Conservation (phyloP, 2,797 vertebrate genomes). For the Carcharodon carcharias region DNA sequence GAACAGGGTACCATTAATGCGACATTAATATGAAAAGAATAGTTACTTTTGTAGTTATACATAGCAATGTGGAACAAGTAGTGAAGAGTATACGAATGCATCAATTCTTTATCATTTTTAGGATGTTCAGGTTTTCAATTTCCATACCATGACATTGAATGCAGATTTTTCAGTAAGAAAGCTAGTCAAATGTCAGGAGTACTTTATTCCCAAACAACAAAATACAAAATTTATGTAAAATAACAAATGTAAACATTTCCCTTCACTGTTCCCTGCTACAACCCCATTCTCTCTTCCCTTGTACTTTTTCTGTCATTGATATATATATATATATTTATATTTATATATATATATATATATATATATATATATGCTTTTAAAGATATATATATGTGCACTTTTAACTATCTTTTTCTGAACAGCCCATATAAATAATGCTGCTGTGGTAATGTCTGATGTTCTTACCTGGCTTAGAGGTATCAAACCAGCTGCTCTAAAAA, state of each 20-base stretch:
- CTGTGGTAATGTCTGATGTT: not conserved
- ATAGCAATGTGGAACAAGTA: too few species aligned
- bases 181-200: not conserved
- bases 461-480: not conserved
- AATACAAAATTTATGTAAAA: not conserved
- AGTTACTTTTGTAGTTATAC: too few species aligned
- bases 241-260: not conserved
- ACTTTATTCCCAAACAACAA: not conserved
- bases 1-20: too few species aligned
- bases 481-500: not conserved
- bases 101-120: too few species aligned
- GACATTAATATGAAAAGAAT: too few species aligned
- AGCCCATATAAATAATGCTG: not conserved
- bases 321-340: not conserved
- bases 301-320: not conserved
- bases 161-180: not conserved
- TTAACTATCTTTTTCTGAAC: not conserved
- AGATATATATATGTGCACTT: not conserved
- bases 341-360: too few species aligned
- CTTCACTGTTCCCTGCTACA: not conserved
- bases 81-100: too few species aligned
- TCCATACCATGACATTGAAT: not conserved
- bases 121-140: not conserved
- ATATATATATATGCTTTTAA: too few species aligned
- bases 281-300: not conserved